phyloP scores from a whole-genome alignment of 2,888 invertebrate genomes.

The Gonocerus acuteangulatus region DNA sequence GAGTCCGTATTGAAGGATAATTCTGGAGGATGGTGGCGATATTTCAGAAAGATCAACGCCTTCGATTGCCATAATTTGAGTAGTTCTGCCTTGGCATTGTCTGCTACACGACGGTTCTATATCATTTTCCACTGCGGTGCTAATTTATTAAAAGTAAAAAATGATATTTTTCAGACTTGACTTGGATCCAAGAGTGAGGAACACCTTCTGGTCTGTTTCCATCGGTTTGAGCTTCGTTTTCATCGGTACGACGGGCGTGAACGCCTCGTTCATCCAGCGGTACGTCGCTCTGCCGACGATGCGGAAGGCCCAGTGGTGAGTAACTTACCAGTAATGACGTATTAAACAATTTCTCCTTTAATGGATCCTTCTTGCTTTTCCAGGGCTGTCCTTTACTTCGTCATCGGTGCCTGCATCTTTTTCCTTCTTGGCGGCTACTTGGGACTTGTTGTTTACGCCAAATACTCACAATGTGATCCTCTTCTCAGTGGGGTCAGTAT shows the following conservation, averaged over 20 bases:
- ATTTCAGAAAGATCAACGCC: too few relatives aligned
- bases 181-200: conserved; percentile 45
- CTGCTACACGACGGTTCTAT: too few relatives aligned
- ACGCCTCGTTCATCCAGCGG: conserved; percentile 54
- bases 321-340: neutral
- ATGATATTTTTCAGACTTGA: conserved; percentile 26
- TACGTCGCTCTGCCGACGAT: conserved; percentile 53
- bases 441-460: conserved; percentile 55
- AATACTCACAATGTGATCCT: conserved; percentile 59
- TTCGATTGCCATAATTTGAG: too few relatives aligned
- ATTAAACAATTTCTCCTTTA: neutral
- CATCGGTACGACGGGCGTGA: conserved; percentile 50
- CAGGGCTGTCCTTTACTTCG: conserved; percentile 22
- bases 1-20: too few relatives aligned
- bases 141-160: too few relatives aligned
- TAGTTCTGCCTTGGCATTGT: too few relatives aligned
- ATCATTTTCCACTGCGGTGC: too few relatives aligned
- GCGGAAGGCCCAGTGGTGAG: conserved; percentile 48
- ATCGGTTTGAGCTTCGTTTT: conserved; percentile 56
- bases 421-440: conserved; percentile 52
- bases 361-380: conserved; percentile 44
- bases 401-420: conserved; percentile 50
- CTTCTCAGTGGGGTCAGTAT: conserved; percentile 42
- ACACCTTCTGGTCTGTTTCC: conserved; percentile 70
- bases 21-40: too few relatives aligned